These are phyloP conservation scores for Akabosia matsudoensis DNA, from an alignment of 1,140 invertebrate genomes.

Conservation along the genomic window DNA sequence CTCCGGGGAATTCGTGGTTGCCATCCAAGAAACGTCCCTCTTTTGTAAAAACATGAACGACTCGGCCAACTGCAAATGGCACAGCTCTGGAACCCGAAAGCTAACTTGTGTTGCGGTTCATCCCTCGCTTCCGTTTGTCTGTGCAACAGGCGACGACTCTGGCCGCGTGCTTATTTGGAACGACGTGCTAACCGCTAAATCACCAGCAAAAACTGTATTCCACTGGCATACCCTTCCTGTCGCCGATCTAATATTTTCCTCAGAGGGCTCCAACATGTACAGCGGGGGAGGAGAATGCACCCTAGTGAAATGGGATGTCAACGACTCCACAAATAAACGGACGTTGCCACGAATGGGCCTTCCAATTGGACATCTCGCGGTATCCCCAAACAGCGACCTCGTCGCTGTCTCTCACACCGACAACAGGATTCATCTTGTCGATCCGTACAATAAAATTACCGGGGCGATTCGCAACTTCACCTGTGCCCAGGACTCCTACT, in stretches of 20 bases:
- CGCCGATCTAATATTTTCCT: slow-evolving; percentile 64
- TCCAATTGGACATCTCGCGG: slow-evolving; percentile 64
- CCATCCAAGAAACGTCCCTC: slow-evolving; percentile 49
- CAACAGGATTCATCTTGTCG: slow-evolving; percentile 71
- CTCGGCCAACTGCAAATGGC: slow-evolving; percentile 40
- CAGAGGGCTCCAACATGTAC: not conserved
- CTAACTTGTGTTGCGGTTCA: slow-evolving; percentile 70
- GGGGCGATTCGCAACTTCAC: slow-evolving; percentile 68
- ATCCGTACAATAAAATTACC: slow-evolving; percentile 58
- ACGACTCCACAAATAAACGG: slow-evolving; percentile 57
- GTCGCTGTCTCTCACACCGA: slow-evolving; percentile 68
- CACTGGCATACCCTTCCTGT: slow-evolving; percentile 80
- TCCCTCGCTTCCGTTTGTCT: slow-evolving; percentile 59
- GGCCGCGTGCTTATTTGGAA: slow-evolving; percentile 68
- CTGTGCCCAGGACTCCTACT: slow-evolving; percentile 54
- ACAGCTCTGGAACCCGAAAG: slow-evolving; percentile 46
- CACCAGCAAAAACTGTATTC: slow-evolving; percentile 57
- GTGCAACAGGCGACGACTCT: slow-evolving; percentile 67
- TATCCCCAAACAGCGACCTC: slow-evolving; percentile 63
- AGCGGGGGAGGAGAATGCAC: slow-evolving; percentile 66
- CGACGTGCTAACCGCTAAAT: slow-evolving; percentile 52
- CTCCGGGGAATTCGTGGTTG: slow-evolving; percentile 49
- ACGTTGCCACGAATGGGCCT: slow-evolving; percentile 72
- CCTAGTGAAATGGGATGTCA: slow-evolving; percentile 72
- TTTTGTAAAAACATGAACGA: slow-evolving; percentile 51